Evolutionary conservation across 1,140 invertebrate species (phyloP), one percentile per base, ranked within the genome.

Genomic region (Vanessa atalanta): DNA sequence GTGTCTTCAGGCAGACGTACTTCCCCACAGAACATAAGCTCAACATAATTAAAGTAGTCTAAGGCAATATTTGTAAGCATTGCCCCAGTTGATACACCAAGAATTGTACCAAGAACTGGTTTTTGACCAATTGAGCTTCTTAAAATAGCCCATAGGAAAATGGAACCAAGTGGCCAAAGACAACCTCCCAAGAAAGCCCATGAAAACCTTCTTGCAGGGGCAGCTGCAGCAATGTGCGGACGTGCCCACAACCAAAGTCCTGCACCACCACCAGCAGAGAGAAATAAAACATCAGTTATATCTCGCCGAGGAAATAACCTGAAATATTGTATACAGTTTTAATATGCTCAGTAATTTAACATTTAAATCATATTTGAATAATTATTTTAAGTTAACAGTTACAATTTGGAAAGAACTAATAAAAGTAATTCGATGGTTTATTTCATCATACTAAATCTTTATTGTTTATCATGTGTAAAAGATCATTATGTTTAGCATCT

Each of bases 1-100:
- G 86, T 86, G 74, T 92, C 90, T 83, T 92, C 89, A 57, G 88
- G 89, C 47, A 91, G 60, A 37, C 88, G 86, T 14, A 92, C 78
- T 80, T 92, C 91, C 63, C 91, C 91, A 85, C 89, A 91, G 81
- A 91, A 91, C 90, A 93, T 91, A 31, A 91, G 81, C 79, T 93
- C 93, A 47, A 93, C 86, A 88, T 92, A 93, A 74, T 88, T 87
- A 71, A 93, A 93, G 83, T 93, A 93, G 78, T 93, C 93, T 72
- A 93, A 78, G 70, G 88, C 93, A 79, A 93, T 92, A 79, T 90
- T 93, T 61, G 93, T 93, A 11, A 93, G 82, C 80, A 91, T 90
- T 37, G 86, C 88, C 75, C 93, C 91, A 23, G 92, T 91, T 13
- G 88, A 79, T 8, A 93, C 74, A 31, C 93, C 93, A 48, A 93